These are phyloP conservation scores for Chascanopsetta lugubris DNA, from an alignment of 2,113 vertebrate species.

Conservation along the genomic window DNA sequence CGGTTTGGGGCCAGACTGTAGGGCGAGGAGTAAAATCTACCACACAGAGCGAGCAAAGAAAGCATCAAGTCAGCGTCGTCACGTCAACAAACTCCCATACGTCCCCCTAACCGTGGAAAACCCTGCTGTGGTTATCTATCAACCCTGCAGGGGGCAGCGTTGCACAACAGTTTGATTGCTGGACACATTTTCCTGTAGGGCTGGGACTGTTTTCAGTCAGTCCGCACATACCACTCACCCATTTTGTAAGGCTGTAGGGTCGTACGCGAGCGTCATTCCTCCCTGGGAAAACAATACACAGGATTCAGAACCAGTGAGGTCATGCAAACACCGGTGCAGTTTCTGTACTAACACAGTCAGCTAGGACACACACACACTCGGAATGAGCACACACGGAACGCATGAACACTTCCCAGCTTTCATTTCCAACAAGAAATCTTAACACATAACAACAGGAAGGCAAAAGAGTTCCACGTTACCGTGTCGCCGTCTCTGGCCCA, in stretches of 20 bases:
- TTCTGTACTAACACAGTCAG: conserved; percentile 16
- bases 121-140: too few species aligned
- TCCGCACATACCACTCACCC: conserved; percentile 84
- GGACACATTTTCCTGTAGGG: conserved; percentile 47
- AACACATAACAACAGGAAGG: not conserved
- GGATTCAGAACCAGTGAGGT: conserved; percentile 73
- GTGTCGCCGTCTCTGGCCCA: conserved; percentile 89
- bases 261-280: conserved; percentile 92
- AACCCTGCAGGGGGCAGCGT: conserved; percentile 61
- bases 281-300: conserved; percentile 82
- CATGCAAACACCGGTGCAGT: conserved; percentile 42
- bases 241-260: conserved; percentile 92
- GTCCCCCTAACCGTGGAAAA: too few species aligned
- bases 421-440: not conserved
- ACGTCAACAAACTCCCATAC: not conserved
- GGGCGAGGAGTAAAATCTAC: conserved; percentile 89
- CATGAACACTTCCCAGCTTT: not conserved
- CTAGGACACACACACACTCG: not conserved
- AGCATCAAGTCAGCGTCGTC: conserved; percentile 8
- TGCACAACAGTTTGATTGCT: not conserved
- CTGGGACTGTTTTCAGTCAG: conserved; percentile 71
- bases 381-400: not conserved
- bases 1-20: conserved; percentile 89
- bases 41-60: conserved; percentile 37
- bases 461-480: conserved; percentile 69